Conservation (phyloP, 2,113 vertebrate species). For the sheep (Ovis aries) region ARS-UI_Ramb_v3.0 NC_056070.1:50142001-50142500, state of each 20-base stretch:
- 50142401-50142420: not conserved
- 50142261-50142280: not conserved
- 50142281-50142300: not conserved
- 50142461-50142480: not conserved
- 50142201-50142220: not conserved
- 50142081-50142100: not conserved
- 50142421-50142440: not conserved
- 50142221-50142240: not conserved
- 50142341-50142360: not conserved
- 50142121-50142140: not conserved
- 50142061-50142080: not conserved
- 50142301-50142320: not conserved
- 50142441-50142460: not conserved
- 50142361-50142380: not conserved
- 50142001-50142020: not conserved
- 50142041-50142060: not conserved
- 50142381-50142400: not conserved
- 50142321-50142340: not conserved
- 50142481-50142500: not conserved
- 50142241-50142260: not conserved
- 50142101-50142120: not conserved
- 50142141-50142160: not conserved
- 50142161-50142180: not conserved
- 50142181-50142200: not conserved
- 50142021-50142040: not conserved